A percentile compares a stretch with the other conserved stretches of the same genome.
These are phyloP conservation scores for Brachionus rotundiformis DNA, from an alignment of 1,140 invertebrate species.

Conservation along the genomic window DNA sequence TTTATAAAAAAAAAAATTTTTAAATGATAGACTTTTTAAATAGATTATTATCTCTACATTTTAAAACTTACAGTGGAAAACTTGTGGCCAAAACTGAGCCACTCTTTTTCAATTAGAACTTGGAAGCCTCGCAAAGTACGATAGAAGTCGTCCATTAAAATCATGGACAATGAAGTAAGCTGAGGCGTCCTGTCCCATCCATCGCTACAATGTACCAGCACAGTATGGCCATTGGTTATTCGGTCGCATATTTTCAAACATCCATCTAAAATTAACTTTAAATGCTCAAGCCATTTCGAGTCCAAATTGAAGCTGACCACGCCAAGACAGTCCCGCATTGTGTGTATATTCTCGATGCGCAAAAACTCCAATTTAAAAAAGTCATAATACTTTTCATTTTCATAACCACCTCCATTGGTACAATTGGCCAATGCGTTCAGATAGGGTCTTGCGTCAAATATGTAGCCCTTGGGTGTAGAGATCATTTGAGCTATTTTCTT, in stretches of 20 bases:
- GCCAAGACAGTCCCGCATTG: constrained; percentile 85
- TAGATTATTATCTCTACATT: too few relatives aligned
- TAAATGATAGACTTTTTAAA: constrained; percentile 79
- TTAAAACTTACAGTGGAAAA: constrained; percentile 80
- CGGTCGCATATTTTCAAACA: neutral
- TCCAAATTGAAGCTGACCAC: constrained; percentile 82
- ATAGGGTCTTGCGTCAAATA: constrained; percentile 2
- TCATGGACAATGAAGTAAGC: constrained; percentile 84
- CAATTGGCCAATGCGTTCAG: constrained; percentile 98
- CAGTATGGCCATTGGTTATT: constrained; percentile 70
- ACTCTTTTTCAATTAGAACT: constrained; percentile 85
- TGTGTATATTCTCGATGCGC: constrained; percentile 98
- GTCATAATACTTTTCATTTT: constrained; percentile 96
- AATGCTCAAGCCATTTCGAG: constrained; percentile 81
- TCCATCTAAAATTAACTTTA: constrained; percentile 43
- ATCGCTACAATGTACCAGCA: constrained; percentile 91
- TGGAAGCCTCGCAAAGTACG: constrained; percentile 89
- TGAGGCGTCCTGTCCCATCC: constrained; percentile 95
- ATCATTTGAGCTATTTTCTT: constrained; percentile 64
- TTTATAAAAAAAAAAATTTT: neutral
- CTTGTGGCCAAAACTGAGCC: constrained; percentile 95
- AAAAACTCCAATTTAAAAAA: constrained; percentile 98
- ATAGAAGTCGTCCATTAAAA: constrained; percentile 88
- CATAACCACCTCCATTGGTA: constrained; percentile 97
- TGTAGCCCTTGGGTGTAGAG: constrained; percentile 25